These are phyloP conservation scores for Leuciscus idus DNA, from an alignment of 2,113 vertebrate species.

Conservation along the genomic window DNA sequence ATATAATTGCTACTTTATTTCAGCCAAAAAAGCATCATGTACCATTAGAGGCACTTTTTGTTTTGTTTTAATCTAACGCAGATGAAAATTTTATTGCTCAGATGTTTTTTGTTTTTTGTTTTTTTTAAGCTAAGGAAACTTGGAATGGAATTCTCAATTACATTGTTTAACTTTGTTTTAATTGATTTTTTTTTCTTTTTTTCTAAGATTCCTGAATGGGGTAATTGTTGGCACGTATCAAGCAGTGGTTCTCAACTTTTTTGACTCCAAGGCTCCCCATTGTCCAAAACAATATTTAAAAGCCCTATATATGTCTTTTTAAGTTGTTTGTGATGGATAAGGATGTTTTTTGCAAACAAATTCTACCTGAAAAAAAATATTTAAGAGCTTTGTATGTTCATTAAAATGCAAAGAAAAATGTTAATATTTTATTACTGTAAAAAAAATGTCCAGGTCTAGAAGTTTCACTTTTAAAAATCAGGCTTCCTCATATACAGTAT, in stretches of 20 bases:
- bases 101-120: background rate
- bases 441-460: too few relatives aligned
- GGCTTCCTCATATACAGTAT: too few relatives aligned
- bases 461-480: too few relatives aligned
- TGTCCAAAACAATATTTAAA: background rate
- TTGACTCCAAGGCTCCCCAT: background rate
- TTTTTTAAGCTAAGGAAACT: background rate
- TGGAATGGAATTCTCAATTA: background rate
- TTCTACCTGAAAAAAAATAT: too few relatives aligned
- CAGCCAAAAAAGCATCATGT: background rate
- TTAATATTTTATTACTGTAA: too few relatives aligned
- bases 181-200: background rate
- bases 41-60: background rate
- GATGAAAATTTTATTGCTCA: background rate
- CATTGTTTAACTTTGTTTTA: background rate
- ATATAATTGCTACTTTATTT: background rate
- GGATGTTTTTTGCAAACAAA: too few relatives aligned
- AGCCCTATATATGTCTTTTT: background rate
- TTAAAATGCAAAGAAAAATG: too few relatives aligned
- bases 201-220: background rate
- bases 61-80: constrained; percentile 2
- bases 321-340: background rate
- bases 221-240: background rate
- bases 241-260: background rate
- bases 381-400: too few relatives aligned